Conservation (phyloP, 1,140 invertebrate species). For the Helicorthomorpha holstii region DNA sequence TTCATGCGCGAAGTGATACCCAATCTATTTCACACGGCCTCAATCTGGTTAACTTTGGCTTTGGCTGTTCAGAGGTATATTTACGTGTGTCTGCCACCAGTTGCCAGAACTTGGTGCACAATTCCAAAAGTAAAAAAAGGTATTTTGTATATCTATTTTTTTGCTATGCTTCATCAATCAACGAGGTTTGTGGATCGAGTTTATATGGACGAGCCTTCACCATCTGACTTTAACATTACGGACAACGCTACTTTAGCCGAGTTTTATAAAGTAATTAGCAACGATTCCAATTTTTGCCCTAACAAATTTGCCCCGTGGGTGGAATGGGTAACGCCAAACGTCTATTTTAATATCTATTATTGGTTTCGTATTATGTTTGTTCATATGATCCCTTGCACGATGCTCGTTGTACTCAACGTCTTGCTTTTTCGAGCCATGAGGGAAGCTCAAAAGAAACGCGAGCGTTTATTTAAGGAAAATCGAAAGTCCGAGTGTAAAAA, state of each 20-base stretch:
- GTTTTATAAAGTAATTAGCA: constrained; percentile 3
- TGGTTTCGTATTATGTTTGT: constrained; percentile 78
- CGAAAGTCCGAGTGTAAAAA: constrained; percentile 66
- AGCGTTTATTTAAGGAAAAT: constrained; percentile 66
- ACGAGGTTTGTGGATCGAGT: constrained; percentile 59
- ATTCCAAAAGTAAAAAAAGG: constrained; percentile 60
- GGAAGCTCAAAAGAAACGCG: constrained; percentile 56
- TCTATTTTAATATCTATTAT: constrained; percentile 65
- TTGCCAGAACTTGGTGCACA: constrained; percentile 69
- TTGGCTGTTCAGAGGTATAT: constrained; percentile 78
- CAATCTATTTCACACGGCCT: constrained; percentile 77
- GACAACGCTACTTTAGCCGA: constrained; percentile 35
- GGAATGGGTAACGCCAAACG: constrained; percentile 38
- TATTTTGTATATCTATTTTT: constrained; percentile 50
- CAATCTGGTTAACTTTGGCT: constrained; percentile 74
- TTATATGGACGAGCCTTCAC: constrained; percentile 27
- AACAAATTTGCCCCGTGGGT: constrained; percentile 43
- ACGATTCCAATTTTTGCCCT: constrained; percentile 9
- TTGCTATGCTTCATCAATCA: constrained; percentile 58
- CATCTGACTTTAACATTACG: constrained; percentile 41
- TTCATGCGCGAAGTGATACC: constrained; percentile 60
- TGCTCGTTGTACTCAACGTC: constrained; percentile 73
- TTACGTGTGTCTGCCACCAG: constrained; percentile 74
- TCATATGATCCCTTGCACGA: constrained; percentile 70
- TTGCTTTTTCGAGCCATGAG: constrained; percentile 68